Evolutionary conservation across 2,888 invertebrate species (phyloP).

Genomic region (Trissonchulus sp.): DNA sequence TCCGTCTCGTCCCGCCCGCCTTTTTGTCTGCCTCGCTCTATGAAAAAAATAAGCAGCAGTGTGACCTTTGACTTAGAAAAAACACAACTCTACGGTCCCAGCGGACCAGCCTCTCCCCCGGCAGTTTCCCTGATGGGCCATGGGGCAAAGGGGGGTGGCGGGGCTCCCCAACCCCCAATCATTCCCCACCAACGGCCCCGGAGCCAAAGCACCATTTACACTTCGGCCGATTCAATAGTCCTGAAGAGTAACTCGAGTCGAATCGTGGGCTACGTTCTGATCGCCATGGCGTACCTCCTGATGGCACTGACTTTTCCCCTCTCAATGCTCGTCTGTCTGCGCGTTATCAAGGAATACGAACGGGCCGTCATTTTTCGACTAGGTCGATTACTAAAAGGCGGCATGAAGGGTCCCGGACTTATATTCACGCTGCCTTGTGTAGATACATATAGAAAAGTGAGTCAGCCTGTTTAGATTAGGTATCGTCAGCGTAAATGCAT

Average conservation of each 20-base stretch:
- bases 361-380: slow-evolving; percentile 75
- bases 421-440: slow-evolving; percentile 95
- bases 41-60: neutral
- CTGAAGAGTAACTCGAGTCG: neutral
- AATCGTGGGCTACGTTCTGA: neutral
- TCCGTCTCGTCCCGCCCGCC: too few relatives aligned
- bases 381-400: slow-evolving; percentile 66
- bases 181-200: neutral
- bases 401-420: slow-evolving; percentile 70
- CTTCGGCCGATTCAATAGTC: slow-evolving; percentile 20
- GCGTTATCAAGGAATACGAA: slow-evolving; percentile 57
- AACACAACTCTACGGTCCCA: neutral
- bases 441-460: slow-evolving; percentile 68
- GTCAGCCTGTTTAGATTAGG: neutral
- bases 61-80: slow-evolving; percentile 4
- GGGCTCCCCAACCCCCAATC: neutral
- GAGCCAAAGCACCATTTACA: slow-evolving; percentile 17
- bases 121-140: neutral
- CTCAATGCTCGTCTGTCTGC: slow-evolving; percentile 16
- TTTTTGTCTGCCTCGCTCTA: too few relatives aligned
- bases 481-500: too few relatives aligned
- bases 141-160: neutral
- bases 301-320: slow-evolving; percentile 14
- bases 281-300: neutral
- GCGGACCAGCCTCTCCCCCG: neutral